These are phyloP conservation scores for Rhagonycha lutea DNA, from an alignment of 2,888 invertebrate genomes.

Conservation along the genomic window DNA sequence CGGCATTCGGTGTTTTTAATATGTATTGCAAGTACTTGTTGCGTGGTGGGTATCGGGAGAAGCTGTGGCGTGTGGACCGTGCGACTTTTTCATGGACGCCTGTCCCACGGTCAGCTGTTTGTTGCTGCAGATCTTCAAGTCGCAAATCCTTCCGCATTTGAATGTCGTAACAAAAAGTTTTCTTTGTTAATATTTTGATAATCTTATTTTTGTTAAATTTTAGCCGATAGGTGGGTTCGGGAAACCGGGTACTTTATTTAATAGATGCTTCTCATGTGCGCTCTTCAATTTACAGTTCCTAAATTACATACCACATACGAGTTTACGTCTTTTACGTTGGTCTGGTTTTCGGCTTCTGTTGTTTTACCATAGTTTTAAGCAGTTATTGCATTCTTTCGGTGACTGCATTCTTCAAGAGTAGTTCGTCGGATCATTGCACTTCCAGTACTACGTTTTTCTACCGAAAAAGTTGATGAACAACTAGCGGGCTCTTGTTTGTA, in stretches of 20 bases:
- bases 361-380: conserved; percentile 38
- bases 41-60: conserved; percentile 27
- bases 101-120: conserved; percentile 60
- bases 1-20: not conserved
- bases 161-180: not conserved
- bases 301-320: conserved; percentile 4
- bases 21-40: not conserved
- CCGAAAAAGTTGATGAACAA: conserved; percentile 46
- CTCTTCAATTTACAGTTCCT: not conserved
- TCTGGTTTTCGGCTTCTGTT: conserved; percentile 6
- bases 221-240: not conserved
- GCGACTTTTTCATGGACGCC: conserved; percentile 68
- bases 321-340: conserved; percentile 5
- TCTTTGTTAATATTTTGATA: not conserved
- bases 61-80: conserved; percentile 60
- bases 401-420: conserved; percentile 49
- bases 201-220: not conserved
- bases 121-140: conserved; percentile 38
- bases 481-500: conserved; percentile 32
- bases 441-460: conserved; percentile 42
- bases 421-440: conserved; percentile 50
- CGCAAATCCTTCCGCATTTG: conserved; percentile 34
- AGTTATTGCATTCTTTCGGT: conserved; percentile 50
- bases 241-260: not conserved
- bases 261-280: not conserved